Evolutionary conservation across 2,113 vertebrate species (phyloP).

Genomic region (Cairina moschata): DNA sequence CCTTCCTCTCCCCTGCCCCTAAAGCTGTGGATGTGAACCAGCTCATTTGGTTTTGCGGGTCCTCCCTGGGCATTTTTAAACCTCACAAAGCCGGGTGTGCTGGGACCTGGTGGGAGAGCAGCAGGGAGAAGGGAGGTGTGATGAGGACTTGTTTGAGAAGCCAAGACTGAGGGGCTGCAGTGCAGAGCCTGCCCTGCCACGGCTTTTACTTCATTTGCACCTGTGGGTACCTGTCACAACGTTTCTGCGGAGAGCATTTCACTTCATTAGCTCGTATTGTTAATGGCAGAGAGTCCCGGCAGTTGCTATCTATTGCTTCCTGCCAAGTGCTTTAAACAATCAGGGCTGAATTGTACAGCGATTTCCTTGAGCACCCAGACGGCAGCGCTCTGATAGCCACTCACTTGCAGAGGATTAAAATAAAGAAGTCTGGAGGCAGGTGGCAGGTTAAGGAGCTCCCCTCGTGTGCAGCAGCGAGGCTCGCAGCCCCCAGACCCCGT

Average conservation of each 20-base stretch:
- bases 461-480: background rate
- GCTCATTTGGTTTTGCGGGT: background rate
- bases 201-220: background rate
- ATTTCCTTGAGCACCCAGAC: background rate
- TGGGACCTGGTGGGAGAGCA: background rate
- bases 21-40: background rate
- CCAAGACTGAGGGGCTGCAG: background rate
- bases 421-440: background rate
- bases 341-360: constrained; percentile 9
- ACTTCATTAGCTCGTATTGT: constrained; percentile 56
- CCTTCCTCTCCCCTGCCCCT: background rate
- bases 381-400: background rate
- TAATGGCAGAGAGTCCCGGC: constrained; percentile 44
- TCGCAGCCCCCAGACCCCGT: background rate
- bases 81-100: background rate
- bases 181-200: background rate
- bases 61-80: background rate
- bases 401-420: background rate
- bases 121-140: background rate
- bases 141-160: background rate
- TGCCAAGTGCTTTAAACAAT: constrained; percentile 41
- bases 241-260: constrained; percentile 34
- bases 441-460: background rate
- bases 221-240: constrained; percentile 15
- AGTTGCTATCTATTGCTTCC: constrained; percentile 60